Conservation (phyloP, 2,797 vertebrate genomes). For the Chelonia mydas region DNA sequence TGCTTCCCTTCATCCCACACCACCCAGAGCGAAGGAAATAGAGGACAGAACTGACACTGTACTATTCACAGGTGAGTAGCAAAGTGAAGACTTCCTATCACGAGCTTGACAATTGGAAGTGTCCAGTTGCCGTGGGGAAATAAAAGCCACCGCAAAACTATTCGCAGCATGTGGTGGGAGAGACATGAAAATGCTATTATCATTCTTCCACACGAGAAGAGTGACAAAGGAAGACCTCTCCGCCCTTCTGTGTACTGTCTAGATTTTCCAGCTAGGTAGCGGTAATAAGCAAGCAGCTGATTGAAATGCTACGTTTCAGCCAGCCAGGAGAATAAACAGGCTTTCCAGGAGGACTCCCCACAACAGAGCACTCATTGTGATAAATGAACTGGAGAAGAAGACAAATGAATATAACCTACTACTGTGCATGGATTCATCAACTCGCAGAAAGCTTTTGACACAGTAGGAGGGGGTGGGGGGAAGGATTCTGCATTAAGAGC, state of each 20-base stretch:
- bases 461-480: neutral
- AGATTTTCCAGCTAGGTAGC: constrained; percentile 53
- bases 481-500: neutral
- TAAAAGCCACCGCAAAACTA: constrained; percentile 9
- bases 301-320: constrained; percentile 54
- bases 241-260: constrained; percentile 29
- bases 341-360: constrained; percentile 71
- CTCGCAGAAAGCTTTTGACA: constrained; percentile 51
- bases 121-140: neutral
- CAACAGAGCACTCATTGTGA: constrained; percentile 58
- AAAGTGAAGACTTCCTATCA: neutral
- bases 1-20: neutral
- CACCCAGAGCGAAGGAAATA: neutral
- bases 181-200: constrained; percentile 8
- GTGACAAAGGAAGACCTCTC: constrained; percentile 53
- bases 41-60: neutral
- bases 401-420: constrained; percentile 73
- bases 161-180: neutral
- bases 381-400: constrained; percentile 77
- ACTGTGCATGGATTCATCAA: constrained; percentile 66
- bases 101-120: neutral
- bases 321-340: constrained; percentile 60
- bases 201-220: constrained; percentile 45
- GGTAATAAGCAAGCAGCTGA: constrained; percentile 67
- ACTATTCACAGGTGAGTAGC: neutral